Base-by-base conservation (phyloP, 2,888 invertebrate genomes). In the Cataglyphis rosenhaueri region DNA sequence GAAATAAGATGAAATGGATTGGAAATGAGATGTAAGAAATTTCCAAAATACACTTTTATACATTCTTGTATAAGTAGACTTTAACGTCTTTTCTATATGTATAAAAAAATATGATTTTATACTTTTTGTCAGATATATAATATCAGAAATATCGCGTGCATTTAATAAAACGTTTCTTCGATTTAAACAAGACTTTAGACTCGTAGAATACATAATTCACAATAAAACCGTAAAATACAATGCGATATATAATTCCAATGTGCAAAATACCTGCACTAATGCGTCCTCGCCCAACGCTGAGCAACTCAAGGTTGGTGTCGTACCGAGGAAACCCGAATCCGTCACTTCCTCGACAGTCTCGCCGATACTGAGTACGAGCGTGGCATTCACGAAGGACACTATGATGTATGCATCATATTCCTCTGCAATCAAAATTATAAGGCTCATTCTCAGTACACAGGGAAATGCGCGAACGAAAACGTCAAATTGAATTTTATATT, bases 321-420 rank as follows among this genome's bases (percentile, higher is more conserved):
- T 99, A 84, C 99, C 99, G 92, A 99, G 96, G 95, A 99, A 99
- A 64, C 99, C 99, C 86, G 99, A 99, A 95, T 99, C 99, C 0
- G 99, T 99, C 35, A 99, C 99, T 97, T 99, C 99, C 95, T 99
- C 99, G n/a, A 99, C 99, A 18, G 99, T 99, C 95, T 99, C 99
- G 90, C 99, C 99, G 94, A 99, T 99, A 91, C 99, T 99, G 92
- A 99, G 96, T 88, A 99, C 99, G 93, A 99, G 96, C 21, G 99
- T 99, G 91, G 99, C 99, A 94, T 98, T 98, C 87, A 99, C 98
- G 97, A 99, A 99, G 73, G 99, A 99, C 92, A 99, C 99, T 95
- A 99, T 99, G 96, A 99, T 99, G 96, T 99, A 99, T 76, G 99
- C 98, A 96, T 99, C 99, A 96, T 96, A 99, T 94, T 98, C 98